phyloP scores from a whole-genome alignment of 2,888 invertebrate genomes.

The Seladonia tumulorum region DNA sequence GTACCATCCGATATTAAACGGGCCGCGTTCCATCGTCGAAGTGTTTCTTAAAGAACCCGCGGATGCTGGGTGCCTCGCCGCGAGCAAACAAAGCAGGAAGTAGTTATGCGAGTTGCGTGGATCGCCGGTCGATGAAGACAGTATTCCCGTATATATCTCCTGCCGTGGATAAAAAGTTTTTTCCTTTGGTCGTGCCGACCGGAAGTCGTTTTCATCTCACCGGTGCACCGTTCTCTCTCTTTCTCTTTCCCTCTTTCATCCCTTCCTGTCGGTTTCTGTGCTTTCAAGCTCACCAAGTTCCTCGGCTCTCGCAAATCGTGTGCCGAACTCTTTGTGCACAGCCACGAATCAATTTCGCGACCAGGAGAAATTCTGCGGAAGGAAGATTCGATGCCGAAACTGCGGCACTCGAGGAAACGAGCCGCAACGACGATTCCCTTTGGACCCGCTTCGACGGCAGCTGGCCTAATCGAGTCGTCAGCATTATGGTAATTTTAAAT shows the following conservation, averaged over 20 bases:
- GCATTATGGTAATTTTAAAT: slow-evolving; percentile 15
- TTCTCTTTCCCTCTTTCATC: background rate
- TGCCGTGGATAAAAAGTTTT: background rate
- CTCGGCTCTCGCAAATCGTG: slow-evolving; percentile 18
- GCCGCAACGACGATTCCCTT: slow-evolving; percentile 16
- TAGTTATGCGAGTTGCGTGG: slow-evolving; percentile 22
- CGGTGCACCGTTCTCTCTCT: background rate
- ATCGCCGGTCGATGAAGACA: background rate
- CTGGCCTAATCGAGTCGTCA: slow-evolving; percentile 20
- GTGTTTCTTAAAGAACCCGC: background rate
- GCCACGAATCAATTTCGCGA: slow-evolving; percentile 48
- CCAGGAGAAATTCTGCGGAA: slow-evolving; percentile 17
- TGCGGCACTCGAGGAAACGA: slow-evolving; percentile 5
- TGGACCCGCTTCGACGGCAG: slow-evolving; percentile 27
- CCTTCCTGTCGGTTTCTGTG: background rate
- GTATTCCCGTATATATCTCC: background rate
- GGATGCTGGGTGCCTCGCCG: background rate
- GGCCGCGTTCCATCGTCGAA: background rate
- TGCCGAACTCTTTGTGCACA: slow-evolving; percentile 35
- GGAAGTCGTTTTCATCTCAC: slow-evolving; percentile 39
- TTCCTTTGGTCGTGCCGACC: background rate
- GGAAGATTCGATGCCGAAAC: background rate
- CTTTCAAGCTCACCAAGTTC: background rate
- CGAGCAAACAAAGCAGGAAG: background rate
- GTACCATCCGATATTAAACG: slow-evolving; percentile 6